Evolutionary conservation across 2,888 invertebrate genomes (phyloP).

Genomic region (Leptura quadrifasciata): DNA sequence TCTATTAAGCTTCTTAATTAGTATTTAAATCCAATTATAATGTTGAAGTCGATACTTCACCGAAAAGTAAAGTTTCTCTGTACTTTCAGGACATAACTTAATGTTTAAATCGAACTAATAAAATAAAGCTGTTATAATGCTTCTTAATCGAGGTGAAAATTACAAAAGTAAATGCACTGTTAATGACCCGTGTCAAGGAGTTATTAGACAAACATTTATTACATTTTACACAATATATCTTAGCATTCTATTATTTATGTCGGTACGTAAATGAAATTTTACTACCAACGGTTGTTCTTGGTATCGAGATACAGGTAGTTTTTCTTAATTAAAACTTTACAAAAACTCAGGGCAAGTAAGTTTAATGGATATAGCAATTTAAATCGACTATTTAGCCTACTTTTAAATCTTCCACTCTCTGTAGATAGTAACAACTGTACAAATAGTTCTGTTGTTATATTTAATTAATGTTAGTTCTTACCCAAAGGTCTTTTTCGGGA

Average conservation of each 20-base stretch:
- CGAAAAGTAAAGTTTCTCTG: conserved; percentile 8
- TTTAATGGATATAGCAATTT: no score
- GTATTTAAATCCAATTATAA: conserved; percentile 46
- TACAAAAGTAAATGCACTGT: neutral
- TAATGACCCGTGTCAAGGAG: conserved; percentile 1
- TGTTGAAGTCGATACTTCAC: conserved; percentile 31
- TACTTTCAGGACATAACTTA: conserved; percentile 9
- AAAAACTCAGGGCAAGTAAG: no score
- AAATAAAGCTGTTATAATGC: conserved; percentile 23
- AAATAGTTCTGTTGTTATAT: no score
- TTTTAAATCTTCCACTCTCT: no score
- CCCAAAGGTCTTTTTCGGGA: no score
- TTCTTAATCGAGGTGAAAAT: conserved; percentile 28
- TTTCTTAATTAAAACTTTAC: no score
- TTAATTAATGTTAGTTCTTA: no score
- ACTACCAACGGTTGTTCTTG: neutral
- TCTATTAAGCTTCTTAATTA: conserved; percentile 48
- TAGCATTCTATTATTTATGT: neutral
- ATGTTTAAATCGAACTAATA: conserved; percentile 7
- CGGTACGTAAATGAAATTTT: neutral
- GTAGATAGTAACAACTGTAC: no score
- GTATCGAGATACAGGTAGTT: no score
- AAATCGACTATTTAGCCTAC: no score
- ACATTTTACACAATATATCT: conserved; percentile 3
- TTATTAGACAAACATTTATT: conserved; percentile 7